These are phyloP conservation scores for Drosophila sproati DNA, from an alignment of 1,140 invertebrate genomes.

Conservation along the genomic window DNA sequence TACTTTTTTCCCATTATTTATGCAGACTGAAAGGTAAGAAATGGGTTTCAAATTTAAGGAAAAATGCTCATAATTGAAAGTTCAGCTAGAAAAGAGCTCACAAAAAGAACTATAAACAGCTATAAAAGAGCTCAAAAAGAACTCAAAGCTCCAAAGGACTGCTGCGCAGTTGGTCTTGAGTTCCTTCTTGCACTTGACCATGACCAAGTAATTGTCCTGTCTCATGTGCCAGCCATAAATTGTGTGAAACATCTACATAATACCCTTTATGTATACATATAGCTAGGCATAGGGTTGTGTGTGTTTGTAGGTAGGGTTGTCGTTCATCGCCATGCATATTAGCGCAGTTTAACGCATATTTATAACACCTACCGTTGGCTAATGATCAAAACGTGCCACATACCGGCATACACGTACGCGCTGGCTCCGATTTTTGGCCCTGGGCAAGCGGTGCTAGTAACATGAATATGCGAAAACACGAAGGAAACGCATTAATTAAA, in stretches of 20 bases:
- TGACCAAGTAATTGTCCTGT: conserved; percentile 27
- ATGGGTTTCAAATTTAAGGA: neutral
- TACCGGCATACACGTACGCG: conserved; percentile 31
- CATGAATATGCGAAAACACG: conserved; percentile 83
- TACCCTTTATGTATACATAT: neutral
- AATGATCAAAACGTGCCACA: conserved; percentile 78
- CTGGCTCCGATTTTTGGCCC: conserved; percentile 33
- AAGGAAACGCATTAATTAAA: conserved; percentile 82
- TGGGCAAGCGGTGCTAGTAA: conserved; percentile 49
- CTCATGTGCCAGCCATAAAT: conserved; percentile 63
- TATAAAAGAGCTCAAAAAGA: neutral
- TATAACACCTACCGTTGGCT: conserved; percentile 75
- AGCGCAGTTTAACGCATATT: conserved; percentile 75
- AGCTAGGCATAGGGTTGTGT: neutral
- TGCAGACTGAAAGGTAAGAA: conserved; percentile 55
- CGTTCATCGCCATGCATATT: conserved; percentile 44
- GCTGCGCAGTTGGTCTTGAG: conserved; percentile 52
- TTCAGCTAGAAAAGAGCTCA: neutral
- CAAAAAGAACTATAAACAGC: neutral
- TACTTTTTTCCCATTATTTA: conserved; percentile 66
- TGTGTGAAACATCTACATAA: conserved; percentile 61
- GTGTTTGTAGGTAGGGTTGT: conserved; percentile 9
- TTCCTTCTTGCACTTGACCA: conserved; percentile 56
- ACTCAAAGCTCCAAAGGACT: neutral
- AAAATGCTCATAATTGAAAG: conserved; percentile 5